phyloP scores from a whole-genome alignment of 2,113 vertebrate genomes.

The Petaurus breviceps region DNA sequence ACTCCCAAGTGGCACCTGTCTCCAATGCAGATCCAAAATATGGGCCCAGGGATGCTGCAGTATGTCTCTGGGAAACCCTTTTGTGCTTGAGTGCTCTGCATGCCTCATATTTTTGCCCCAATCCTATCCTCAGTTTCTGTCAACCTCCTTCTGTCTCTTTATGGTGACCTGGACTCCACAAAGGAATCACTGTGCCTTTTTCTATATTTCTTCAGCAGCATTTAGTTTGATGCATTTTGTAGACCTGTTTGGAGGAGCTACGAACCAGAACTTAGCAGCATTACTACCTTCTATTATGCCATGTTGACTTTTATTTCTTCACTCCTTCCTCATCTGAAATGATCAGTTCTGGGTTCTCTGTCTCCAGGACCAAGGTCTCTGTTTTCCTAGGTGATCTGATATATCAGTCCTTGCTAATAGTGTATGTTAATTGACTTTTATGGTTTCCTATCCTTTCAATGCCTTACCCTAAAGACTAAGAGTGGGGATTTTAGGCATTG shows the following conservation, averaged over 20 bases:
- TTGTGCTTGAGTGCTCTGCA: background rate
- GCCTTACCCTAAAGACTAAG: background rate
- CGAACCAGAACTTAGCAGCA: background rate
- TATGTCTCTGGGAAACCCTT: background rate
- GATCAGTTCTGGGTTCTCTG: background rate
- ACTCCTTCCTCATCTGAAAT: background rate
- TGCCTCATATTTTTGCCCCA: background rate
- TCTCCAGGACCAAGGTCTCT: background rate
- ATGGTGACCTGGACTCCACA: background rate
- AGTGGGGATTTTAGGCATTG: no score
- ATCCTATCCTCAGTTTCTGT: background rate
- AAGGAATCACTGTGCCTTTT: background rate
- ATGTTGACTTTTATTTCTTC: background rate
- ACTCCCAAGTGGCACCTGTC: background rate
- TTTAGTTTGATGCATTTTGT: background rate
- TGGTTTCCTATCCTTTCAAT: background rate
- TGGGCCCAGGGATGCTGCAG: background rate
- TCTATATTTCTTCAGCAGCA: background rate
- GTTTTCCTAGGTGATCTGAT: background rate
- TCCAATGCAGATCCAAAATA: background rate
- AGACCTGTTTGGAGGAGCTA: background rate
- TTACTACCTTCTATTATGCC: background rate
- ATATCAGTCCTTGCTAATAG: background rate
- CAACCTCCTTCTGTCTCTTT: background rate
- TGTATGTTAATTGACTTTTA: background rate